Evolutionary conservation across 2,113 vertebrate genomes (phyloP).

Genomic region (Haplotaxodon microlepis): DNA sequence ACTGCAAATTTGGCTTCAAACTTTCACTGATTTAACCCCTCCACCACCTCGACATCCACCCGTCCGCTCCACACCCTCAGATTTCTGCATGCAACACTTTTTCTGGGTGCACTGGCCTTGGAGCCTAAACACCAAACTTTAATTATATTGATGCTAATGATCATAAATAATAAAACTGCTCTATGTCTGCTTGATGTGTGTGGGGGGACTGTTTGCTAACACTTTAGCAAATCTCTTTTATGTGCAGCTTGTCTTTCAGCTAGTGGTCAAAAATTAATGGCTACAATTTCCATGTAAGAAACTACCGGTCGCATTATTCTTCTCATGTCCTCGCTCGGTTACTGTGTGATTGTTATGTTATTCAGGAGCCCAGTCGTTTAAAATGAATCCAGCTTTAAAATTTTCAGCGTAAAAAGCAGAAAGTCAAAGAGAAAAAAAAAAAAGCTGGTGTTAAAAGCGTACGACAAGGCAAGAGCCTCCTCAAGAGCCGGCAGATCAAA

Average conservation of each 20-base stretch:
- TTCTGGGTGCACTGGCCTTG: background rate
- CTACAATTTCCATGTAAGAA: background rate
- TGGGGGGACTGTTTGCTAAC: background rate
- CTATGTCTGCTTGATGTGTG: background rate
- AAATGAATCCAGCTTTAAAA: background rate
- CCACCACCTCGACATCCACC: background rate
- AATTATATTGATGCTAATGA: background rate
- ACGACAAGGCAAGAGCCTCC: background rate
- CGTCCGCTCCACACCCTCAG: rapidly evolving
- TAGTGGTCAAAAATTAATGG: background rate
- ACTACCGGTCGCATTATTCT: background rate
- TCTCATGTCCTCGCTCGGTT: background rate
- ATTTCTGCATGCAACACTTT: background rate
- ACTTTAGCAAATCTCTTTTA: background rate
- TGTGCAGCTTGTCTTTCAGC: background rate
- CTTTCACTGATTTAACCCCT: background rate
- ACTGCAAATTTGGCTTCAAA: background rate
- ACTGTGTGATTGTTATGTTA: no score
- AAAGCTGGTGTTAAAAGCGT: background rate
- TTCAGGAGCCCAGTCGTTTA: background rate
- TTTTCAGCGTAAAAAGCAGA: background rate
- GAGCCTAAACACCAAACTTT: background rate
- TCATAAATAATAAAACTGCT: background rate
- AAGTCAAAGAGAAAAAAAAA: background rate
- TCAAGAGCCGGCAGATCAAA: background rate